Evolutionary conservation across 2,888 invertebrate genomes (phyloP).

Genomic region (Ichneumoninae sp.): DNA sequence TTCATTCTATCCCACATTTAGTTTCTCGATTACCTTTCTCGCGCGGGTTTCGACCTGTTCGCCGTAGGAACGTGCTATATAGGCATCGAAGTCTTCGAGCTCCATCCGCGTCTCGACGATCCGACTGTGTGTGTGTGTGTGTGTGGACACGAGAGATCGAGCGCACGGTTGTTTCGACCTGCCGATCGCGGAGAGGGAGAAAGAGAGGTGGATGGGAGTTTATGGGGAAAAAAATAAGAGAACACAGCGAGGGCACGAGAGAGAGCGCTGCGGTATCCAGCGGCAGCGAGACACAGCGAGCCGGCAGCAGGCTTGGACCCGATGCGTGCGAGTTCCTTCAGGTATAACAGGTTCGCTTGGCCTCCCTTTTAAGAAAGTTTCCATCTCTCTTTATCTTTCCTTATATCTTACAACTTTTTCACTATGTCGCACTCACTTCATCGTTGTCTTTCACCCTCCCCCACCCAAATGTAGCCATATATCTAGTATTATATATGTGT

Average conservation of each 20-base stretch:
- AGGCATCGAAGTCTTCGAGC: constrained; percentile 6
- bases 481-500: constrained; percentile 13
- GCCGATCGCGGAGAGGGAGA: constrained; percentile 53
- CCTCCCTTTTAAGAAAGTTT: constrained; percentile 77
- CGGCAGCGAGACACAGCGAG: constrained; percentile 26
- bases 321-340: constrained; percentile 77
- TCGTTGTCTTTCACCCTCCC: constrained; percentile 33
- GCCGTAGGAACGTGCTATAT: constrained; percentile 14
- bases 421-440: constrained; percentile 51
- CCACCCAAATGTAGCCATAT: constrained; percentile 27
- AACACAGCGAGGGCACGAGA: constrained; percentile 42
- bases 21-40: constrained; percentile 42
- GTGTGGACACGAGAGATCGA: constrained; percentile 29
- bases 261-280: constrained; percentile 38
- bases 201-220: constrained; percentile 22
- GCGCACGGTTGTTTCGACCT: constrained; percentile 53
- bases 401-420: constrained; percentile 42
- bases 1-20: constrained; percentile 28
- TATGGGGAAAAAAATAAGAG: constrained; percentile 41
- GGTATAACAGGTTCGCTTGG: constrained; percentile 80
- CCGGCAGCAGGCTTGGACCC: constrained; percentile 68
- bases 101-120: constrained; percentile 52
- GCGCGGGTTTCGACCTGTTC: constrained; percentile 21
- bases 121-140: constrained; percentile 31
- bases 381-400: constrained; percentile 40